Conservation (phyloP, 2,113 vertebrate genomes). For the Amphilophus citrinellus region DNA sequence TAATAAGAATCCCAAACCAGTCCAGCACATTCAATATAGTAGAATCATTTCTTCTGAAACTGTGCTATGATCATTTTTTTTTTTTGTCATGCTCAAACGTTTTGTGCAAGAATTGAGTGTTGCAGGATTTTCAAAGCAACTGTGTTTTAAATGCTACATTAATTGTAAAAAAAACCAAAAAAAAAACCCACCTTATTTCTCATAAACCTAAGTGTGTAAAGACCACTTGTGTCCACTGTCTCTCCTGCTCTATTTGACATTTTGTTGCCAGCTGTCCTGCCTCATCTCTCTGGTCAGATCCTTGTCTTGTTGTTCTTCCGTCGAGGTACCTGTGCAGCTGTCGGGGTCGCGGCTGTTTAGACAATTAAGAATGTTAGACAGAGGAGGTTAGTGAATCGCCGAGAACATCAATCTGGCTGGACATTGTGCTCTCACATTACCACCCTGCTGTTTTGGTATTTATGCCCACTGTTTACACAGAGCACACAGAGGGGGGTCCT, state of each 20-base stretch:
- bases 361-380: conserved; percentile 69
- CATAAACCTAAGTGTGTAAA: neutral
- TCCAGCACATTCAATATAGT: neutral
- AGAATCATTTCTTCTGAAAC: conserved; percentile 1
- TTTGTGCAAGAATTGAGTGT: neutral
- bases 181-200: neutral
- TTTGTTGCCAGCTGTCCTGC: conserved; percentile 41
- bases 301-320: conserved; percentile 50
- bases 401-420: conserved; percentile 75
- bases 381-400: conserved; percentile 62
- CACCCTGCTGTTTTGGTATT: conserved; percentile 83
- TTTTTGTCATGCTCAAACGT: neutral
- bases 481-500: conserved; percentile 77
- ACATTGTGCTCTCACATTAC: conserved; percentile 75
- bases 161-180: neutral
- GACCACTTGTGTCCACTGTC: neutral
- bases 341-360: conserved; percentile 71
- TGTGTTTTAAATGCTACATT: neutral
- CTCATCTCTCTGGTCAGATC: conserved; percentile 10
- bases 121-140: neutral
- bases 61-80: neutral
- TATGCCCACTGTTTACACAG: conserved; percentile 80
- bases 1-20: neutral
- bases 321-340: conserved; percentile 78
- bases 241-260: neutral